phyloP scores from a whole-genome alignment of 2,888 invertebrate genomes.

The Cryptocephalus moraei region DNA sequence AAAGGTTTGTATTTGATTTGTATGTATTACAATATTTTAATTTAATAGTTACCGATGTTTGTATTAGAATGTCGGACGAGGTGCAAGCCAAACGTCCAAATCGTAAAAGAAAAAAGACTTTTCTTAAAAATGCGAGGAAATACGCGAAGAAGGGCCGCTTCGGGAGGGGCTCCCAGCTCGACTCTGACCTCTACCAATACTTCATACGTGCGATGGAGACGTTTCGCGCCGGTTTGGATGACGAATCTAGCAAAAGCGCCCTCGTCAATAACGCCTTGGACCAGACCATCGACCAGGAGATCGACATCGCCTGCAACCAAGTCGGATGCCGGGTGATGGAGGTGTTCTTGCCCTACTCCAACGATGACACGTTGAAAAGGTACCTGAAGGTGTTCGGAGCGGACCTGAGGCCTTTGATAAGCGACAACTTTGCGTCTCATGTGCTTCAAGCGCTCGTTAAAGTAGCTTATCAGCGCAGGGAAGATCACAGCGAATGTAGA shows the following conservation, averaged over 20 bases:
- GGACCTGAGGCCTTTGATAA: constrained; percentile 58
- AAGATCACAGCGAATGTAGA: constrained; percentile 39
- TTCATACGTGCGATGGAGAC: constrained; percentile 65
- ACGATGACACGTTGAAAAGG: constrained; percentile 50
- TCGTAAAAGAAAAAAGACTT: constrained; percentile 54
- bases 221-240: constrained; percentile 56
- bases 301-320: constrained; percentile 68
- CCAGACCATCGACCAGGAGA: constrained; percentile 58
- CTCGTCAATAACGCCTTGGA: constrained; percentile 69
- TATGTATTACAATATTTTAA: too few relatives aligned
- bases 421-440: constrained; percentile 70
- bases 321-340: constrained; percentile 71
- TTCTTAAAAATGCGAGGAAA: constrained; percentile 62
- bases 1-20: too few relatives aligned
- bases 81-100: constrained; percentile 25
- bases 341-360: constrained; percentile 58
- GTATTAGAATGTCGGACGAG: too few relatives aligned
- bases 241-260: constrained; percentile 56
- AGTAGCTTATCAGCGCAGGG: constrained; percentile 45
- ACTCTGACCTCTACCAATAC: constrained; percentile 65
- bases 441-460: constrained; percentile 61
- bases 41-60: too few relatives aligned
- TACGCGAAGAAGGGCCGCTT: constrained; percentile 63
- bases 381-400: constrained; percentile 53
- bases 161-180: constrained; percentile 60